These are phyloP conservation scores for Galeopterus variegatus DNA, from an alignment of 2,113 vertebrate species.

Conservation along the genomic window DNA sequence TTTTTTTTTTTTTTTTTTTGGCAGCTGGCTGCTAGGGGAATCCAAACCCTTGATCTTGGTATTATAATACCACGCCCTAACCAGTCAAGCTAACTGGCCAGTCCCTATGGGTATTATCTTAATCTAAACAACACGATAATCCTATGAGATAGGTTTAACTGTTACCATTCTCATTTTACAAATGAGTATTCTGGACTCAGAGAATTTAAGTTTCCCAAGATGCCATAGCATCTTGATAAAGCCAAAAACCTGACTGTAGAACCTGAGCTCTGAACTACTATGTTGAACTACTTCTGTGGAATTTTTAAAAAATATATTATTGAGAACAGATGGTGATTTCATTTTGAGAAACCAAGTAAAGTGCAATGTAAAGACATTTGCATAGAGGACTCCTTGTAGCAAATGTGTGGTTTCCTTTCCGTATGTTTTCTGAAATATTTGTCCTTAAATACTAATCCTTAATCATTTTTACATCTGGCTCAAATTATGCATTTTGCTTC, in stretches of 20 bases:
- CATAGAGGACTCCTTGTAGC: not conserved
- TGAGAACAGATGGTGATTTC: constrained; percentile 10
- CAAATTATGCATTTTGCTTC: constrained; percentile 31
- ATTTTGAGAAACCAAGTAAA: constrained; percentile 12
- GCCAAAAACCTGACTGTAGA: not conserved
- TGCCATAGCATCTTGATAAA: not conserved
- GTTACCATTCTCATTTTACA: not conserved
- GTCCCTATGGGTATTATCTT: not conserved
- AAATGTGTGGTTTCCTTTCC: not conserved
- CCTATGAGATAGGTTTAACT: not conserved
- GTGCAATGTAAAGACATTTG: not conserved
- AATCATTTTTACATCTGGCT: constrained; percentile 31
- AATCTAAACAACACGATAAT: not conserved
- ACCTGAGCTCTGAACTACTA: not conserved
- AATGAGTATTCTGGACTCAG: not conserved
- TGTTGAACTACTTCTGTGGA: constrained; percentile 12
- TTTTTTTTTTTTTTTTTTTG: too few relatives aligned
- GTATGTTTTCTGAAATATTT: not conserved
- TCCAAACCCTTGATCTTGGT: too few relatives aligned
- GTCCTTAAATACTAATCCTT: not conserved
- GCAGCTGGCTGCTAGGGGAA: too few relatives aligned
- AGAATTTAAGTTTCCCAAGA: constrained; percentile 11
- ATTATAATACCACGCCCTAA: too few relatives aligned
- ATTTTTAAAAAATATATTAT: not conserved
- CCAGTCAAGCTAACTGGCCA: too few relatives aligned